Percentiles rank a stretch among this genome's conserved stretches.
Evolutionary conservation across 2,888 invertebrate genomes (phyloP).

Genomic region (Drosophila leonis): DNA sequence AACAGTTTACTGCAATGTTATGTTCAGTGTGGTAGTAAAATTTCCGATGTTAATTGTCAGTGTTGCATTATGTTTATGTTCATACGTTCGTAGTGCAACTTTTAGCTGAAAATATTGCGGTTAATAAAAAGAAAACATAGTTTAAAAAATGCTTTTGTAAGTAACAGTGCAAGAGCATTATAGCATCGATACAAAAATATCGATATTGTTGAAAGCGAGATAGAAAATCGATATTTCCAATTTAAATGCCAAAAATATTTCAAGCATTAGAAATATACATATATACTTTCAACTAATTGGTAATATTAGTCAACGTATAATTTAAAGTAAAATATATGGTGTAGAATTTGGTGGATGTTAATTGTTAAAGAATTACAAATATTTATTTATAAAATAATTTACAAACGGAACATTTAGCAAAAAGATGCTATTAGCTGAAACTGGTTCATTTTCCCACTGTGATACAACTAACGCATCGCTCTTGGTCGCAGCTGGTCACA

Average conservation of each 20-base stretch:
- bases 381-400: background rate
- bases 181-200: background rate
- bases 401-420: background rate
- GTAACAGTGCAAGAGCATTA: background rate
- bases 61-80: background rate
- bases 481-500: conserved; percentile 53
- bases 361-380: background rate
- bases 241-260: background rate
- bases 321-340: background rate
- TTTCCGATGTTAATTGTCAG: background rate
- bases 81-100: background rate
- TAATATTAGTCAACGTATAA: background rate
- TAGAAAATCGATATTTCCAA: background rate
- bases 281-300: background rate
- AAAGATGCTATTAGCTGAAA: background rate
- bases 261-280: background rate
- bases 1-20: conserved; percentile 7
- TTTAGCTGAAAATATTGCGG: background rate
- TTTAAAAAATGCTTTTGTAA: background rate
- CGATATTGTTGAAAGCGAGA: background rate
- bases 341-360: background rate
- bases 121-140: background rate
- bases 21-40: background rate
- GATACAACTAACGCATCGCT: conserved; percentile 22
- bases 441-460: conserved; percentile 6